Conservation (phyloP, 2,113 vertebrate genomes). For the Nettapus auritus region DNA sequence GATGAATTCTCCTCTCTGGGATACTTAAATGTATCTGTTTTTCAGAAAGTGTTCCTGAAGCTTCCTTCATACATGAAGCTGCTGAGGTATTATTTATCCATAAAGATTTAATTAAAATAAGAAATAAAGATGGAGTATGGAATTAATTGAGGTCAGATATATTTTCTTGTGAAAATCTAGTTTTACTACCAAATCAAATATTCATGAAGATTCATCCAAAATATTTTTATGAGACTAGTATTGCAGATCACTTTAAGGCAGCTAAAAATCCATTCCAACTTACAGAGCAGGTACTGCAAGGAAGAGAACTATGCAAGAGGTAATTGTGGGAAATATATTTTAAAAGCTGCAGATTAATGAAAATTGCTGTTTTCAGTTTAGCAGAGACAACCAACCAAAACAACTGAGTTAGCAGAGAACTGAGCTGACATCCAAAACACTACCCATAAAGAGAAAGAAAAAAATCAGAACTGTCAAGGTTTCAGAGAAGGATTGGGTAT, state of each 20-base stretch:
- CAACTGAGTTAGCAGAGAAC: slow-evolving; percentile 15
- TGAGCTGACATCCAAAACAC: slow-evolving; percentile 43
- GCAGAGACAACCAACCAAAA: slow-evolving; percentile 39
- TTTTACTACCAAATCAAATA: not conserved
- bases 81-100: not conserved
- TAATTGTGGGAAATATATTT: slow-evolving; percentile 45
- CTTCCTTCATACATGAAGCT: not conserved
- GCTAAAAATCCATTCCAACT: not conserved
- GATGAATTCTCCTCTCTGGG: not conserved
- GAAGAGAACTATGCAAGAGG: not conserved
- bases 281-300: not conserved
- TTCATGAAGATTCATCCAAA: not conserved
- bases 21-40: not conserved
- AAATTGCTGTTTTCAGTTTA: slow-evolving; percentile 53
- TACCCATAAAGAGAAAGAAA: slow-evolving; percentile 17
- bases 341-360: slow-evolving; percentile 50
- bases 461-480: not conserved
- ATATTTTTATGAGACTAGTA: slow-evolving; percentile 7
- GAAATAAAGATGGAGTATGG: not conserved
- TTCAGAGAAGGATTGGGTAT: slow-evolving; percentile 14
- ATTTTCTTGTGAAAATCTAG: not conserved
- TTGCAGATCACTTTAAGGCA: not conserved
- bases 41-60: not conserved
- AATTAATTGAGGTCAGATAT: not conserved
- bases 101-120: not conserved